phyloP scores from a whole-genome alignment of 2,888 invertebrate genomes.

The Agrotis exclamationis region DNA sequence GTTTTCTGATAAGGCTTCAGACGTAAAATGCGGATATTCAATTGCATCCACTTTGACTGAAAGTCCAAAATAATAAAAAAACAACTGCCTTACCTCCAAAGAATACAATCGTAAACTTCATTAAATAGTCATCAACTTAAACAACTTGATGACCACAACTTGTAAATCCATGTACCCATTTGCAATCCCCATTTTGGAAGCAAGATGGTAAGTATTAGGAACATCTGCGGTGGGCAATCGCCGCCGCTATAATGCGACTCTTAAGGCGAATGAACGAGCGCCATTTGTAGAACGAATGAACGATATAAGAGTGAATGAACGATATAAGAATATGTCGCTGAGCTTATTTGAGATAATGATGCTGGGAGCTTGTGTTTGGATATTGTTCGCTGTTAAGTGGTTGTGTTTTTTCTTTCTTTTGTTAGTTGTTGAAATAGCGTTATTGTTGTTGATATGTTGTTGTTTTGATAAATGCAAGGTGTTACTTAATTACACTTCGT shows the following conservation, averaged over 20 bases:
- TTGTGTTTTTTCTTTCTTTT: not conserved
- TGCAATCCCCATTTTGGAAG: constrained; percentile 17
- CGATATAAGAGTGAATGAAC: not conserved
- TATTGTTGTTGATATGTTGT: not conserved
- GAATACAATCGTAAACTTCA: not conserved
- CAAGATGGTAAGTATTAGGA: constrained; percentile 55
- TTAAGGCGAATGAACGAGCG: constrained; percentile 59
- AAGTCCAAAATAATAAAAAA: too few species aligned
- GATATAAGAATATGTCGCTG: constrained; percentile 60
- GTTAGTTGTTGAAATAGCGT: not conserved
- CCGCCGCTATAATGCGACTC: constrained; percentile 54
- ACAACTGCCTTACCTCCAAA: not conserved
- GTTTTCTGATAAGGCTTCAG: too few species aligned
- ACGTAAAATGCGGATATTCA: too few species aligned
- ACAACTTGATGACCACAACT: not conserved
- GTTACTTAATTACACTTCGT: too few species aligned
- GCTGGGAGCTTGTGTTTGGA: not conserved
- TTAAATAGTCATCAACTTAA: constrained; percentile 15
- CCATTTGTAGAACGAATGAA: constrained; percentile 49
- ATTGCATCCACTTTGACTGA: too few species aligned
- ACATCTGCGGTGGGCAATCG: constrained; percentile 60
- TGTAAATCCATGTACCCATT: constrained; percentile 33
- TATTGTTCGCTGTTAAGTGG: constrained; percentile 2
- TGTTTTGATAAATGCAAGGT: too few species aligned
- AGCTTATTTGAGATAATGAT: constrained; percentile 59